Conservation (phyloP, 2,888 invertebrate genomes). For the Acanthococcus lagerstroemiae region DNA sequence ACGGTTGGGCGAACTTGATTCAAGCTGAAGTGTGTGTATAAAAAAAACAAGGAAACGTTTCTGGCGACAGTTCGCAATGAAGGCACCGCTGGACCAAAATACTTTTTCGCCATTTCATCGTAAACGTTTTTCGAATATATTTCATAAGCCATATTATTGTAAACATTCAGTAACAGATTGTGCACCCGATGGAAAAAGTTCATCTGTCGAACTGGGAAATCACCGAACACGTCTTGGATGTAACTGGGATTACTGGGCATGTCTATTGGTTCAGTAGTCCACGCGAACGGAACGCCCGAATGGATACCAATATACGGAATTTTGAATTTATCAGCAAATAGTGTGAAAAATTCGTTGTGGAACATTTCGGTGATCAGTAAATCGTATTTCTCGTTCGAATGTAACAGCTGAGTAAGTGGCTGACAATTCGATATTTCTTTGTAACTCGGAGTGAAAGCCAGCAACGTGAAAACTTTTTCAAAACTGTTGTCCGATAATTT, state of each 20-base stretch:
- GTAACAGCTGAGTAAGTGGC: conserved; percentile 2
- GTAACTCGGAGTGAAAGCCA: neutral
- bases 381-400: conserved; percentile 45
- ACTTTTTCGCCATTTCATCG: neutral
- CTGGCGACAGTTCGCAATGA: conserved; percentile 7
- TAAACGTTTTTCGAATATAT: neutral
- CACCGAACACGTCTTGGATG: conserved; percentile 13
- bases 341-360: conserved; percentile 59
- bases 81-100: neutral
- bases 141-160: neutral
- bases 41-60: neutral
- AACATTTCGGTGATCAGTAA: conserved; percentile 59
- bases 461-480: neutral
- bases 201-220: conserved; percentile 36
- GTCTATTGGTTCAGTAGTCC: conserved; percentile 42
- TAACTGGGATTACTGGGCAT: conserved; percentile 26
- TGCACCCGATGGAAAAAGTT: conserved; percentile 40
- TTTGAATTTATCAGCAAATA: conserved; percentile 52
- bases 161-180: neutral
- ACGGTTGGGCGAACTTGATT: neutral
- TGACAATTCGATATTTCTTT: neutral
- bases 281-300: conserved; percentile 54
- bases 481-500: neutral
- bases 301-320: conserved; percentile 52
- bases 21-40: neutral